phyloP scores from a whole-genome alignment of 2,888 invertebrate genomes.

The Hermodice carunculata region DNA sequence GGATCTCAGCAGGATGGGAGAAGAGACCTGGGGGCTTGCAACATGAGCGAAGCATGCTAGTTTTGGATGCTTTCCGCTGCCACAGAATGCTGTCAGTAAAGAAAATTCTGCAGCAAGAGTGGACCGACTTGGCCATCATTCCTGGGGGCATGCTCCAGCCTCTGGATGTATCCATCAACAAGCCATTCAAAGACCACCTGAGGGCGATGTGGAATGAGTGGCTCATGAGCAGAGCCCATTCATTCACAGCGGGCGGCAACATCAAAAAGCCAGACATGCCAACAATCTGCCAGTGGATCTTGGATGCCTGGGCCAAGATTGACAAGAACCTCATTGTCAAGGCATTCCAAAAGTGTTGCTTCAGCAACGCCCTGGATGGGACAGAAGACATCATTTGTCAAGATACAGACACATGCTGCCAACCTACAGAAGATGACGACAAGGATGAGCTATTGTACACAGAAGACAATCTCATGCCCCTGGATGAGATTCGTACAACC shows the following conservation, averaged over 20 bases:
- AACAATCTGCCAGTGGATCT: not conserved
- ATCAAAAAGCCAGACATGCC: not conserved
- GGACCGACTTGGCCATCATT: constrained; percentile 5
- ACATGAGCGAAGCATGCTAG: not conserved
- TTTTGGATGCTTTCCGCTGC: no score
- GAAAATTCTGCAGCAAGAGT: not conserved
- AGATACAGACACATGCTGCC: no score
- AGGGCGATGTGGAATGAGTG: not conserved
- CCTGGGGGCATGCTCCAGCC: constrained; percentile 10
- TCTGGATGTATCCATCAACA: constrained; percentile 1
- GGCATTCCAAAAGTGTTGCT: not conserved
- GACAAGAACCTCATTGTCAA: not conserved
- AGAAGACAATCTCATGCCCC: no score
- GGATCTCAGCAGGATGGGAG: constrained; percentile 14
- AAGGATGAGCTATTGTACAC: no score
- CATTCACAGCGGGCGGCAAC: no score
- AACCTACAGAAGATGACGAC: no score
- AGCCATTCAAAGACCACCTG: constrained; percentile 6
- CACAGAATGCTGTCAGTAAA: not conserved
- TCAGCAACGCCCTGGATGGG: no score
- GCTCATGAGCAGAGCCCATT: no score
- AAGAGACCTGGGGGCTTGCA: not conserved
- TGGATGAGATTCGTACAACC: no score
- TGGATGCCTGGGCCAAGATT: not conserved
- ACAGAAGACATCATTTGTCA: no score